phyloP scores from a whole-genome alignment of 2,113 vertebrate species.

The Ageneiosus marmoratus region DNA sequence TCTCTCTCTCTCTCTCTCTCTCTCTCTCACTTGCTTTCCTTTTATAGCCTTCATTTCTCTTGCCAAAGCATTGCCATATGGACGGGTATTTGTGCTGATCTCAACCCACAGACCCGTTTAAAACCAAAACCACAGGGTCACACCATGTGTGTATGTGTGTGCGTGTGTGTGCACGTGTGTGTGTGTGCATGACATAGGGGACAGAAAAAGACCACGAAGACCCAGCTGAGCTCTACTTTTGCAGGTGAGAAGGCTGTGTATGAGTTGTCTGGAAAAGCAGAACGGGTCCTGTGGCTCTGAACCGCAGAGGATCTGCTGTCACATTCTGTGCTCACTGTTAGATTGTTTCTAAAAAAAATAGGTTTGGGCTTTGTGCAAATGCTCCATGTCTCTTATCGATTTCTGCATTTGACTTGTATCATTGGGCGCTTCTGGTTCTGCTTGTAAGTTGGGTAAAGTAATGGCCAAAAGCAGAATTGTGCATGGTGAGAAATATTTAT shows the following conservation, averaged over 20 bases:
- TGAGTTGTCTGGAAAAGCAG: constrained; percentile 61
- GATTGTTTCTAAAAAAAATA: constrained; percentile 37
- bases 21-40: constrained; percentile 1
- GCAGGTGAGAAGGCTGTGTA: constrained; percentile 56
- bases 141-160: constrained; percentile 51
- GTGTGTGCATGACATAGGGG: constrained; percentile 32
- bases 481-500: background rate
- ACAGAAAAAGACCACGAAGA: constrained; percentile 20
- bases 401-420: constrained; percentile 2
- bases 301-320: constrained; percentile 50
- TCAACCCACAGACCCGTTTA: constrained; percentile 68
- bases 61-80: constrained; percentile 66
- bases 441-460: constrained; percentile 10
- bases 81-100: constrained; percentile 60
- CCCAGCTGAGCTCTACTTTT: constrained; percentile 34
- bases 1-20: background rate
- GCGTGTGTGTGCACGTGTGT: too few relatives aligned
- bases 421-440: background rate
- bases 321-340: constrained; percentile 44
- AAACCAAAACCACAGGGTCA: constrained; percentile 71
- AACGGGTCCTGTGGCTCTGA: constrained; percentile 63
- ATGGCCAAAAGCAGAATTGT: background rate
- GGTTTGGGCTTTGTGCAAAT: constrained; percentile 23
- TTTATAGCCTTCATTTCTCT: constrained; percentile 38
- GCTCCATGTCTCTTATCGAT: constrained; percentile 10